phyloP scores from a whole-genome alignment of 2,797 vertebrate genomes.

The Chaetodon trifasciatus region DNA sequence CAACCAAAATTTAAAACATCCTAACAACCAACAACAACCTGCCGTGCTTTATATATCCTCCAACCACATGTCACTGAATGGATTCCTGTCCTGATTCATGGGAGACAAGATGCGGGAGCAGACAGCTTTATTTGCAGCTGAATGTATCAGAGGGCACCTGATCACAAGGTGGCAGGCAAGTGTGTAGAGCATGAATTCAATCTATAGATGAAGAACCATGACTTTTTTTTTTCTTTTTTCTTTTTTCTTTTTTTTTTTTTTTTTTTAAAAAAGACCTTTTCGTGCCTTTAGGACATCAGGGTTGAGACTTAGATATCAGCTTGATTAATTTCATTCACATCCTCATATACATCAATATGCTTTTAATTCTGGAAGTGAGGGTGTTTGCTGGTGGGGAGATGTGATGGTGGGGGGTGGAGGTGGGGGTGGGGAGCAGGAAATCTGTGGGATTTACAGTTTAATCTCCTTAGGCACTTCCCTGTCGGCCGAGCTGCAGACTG shows the following conservation, averaged over 20 bases:
- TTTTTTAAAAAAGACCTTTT: neutral
- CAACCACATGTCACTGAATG: neutral
- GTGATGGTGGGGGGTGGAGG: neutral
- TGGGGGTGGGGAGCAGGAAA: slow-evolving; percentile 47
- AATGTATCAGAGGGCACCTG: neutral
- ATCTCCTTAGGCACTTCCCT: slow-evolving; percentile 72
- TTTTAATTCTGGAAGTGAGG: slow-evolving; percentile 12
- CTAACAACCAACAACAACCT: neutral
- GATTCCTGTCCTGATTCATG: neutral
- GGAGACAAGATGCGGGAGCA: neutral
- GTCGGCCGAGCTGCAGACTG: slow-evolving; percentile 56
- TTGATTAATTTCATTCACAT: neutral
- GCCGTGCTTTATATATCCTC: neutral
- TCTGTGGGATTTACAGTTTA: slow-evolving; percentile 72
- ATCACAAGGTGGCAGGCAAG: neutral
- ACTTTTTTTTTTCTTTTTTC: neutral
- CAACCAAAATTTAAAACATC: neutral
- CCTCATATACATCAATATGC: slow-evolving; percentile 18
- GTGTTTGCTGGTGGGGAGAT: slow-evolving; percentile 6
- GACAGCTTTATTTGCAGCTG: neutral
- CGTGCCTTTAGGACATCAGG: neutral
- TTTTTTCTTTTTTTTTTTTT: no score
- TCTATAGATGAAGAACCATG: neutral
- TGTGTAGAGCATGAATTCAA: neutral
- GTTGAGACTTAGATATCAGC: neutral